Evolutionary conservation across 2,797 vertebrate genomes (phyloP).

Genomic region (Smutsia temminckii): DNA sequence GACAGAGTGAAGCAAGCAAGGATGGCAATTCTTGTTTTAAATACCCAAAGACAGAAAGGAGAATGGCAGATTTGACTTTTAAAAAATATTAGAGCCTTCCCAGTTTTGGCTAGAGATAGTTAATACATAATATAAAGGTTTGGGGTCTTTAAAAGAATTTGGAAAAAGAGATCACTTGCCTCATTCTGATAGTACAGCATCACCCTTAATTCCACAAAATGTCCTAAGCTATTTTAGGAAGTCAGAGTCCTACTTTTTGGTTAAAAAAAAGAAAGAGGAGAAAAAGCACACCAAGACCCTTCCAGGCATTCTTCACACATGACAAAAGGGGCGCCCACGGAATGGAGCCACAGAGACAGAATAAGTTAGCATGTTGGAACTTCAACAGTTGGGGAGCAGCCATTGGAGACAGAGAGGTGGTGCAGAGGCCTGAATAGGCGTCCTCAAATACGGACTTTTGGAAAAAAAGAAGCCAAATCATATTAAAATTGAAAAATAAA

Average conservation of each 20-base stretch:
- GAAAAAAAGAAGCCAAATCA: background rate
- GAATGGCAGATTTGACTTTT: background rate
- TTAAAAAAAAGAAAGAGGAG: background rate
- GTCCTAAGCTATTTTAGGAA: conserved; percentile 52
- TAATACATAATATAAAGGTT: background rate
- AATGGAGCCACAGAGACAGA: background rate
- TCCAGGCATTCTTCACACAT: conserved; percentile 1
- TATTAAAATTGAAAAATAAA: background rate
- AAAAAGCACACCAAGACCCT: background rate
- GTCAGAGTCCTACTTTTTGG: conserved; percentile 46
- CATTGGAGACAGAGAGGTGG: background rate
- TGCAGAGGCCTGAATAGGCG: background rate
- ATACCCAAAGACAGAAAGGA: background rate
- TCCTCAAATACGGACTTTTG: background rate
- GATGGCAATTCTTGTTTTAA: background rate
- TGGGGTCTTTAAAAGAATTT: conserved; percentile 14
- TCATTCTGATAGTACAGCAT: background rate
- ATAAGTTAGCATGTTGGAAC: background rate
- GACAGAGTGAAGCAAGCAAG: background rate
- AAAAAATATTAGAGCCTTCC: background rate
- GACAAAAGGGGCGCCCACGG: background rate
- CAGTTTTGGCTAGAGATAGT: background rate
- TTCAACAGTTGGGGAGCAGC: background rate
- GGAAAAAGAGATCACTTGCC: background rate
- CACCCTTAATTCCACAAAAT: conserved; percentile 16